These are phyloP conservation scores for Oreotragus oreotragus DNA, from an alignment of 2,113 vertebrate genomes.

Conservation along the genomic window DNA sequence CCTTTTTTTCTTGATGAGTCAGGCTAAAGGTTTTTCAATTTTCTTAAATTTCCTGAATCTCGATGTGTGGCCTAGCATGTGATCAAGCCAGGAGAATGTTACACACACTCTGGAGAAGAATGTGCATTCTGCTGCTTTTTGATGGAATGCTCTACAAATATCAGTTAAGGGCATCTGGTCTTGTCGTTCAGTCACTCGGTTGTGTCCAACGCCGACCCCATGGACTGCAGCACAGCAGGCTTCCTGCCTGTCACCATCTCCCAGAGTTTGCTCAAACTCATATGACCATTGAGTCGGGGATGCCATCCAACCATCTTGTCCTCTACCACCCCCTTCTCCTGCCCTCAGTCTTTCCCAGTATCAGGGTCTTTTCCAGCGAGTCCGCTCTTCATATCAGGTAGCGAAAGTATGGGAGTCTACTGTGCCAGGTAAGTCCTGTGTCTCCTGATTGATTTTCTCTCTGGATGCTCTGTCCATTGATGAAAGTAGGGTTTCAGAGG, in stretches of 20 bases:
- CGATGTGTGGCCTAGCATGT: neutral
- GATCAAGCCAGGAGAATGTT: neutral
- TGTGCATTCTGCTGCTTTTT: neutral
- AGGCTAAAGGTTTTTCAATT: neutral
- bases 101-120: neutral
- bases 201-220: neutral
- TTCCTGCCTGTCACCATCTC: neutral
- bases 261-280: neutral
- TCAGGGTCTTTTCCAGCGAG: neutral
- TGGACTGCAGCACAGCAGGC: neutral
- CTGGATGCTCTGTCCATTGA: neutral
- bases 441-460: neutral
- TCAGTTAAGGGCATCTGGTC: neutral
- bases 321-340: neutral
- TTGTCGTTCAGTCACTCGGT: neutral
- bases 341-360: neutral
- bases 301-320: neutral
- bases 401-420: neutral
- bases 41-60: neutral
- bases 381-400: neutral
- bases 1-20: neutral
- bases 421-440: neutral
- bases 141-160: neutral
- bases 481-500: neutral
- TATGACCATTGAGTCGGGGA: neutral